A percentile compares a stretch with the other conserved stretches of the same genome.
Conservation (phyloP, 2,888 invertebrate species). For the Macrosiphum euphorbiae region DNA sequence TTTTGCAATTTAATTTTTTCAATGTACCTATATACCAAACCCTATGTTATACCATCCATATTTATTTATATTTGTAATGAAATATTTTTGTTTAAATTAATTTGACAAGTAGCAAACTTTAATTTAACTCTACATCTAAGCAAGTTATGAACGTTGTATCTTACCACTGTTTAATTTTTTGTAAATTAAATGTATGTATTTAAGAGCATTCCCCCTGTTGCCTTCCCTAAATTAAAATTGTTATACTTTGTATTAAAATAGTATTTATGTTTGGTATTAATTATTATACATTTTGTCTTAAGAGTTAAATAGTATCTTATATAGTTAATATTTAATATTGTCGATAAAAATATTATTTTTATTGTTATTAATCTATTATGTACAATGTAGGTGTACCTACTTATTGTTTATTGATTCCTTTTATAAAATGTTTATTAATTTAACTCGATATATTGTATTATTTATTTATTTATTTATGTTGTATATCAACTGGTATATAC, state of each 20-base stretch:
- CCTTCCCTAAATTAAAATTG: not conserved
- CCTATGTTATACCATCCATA: not conserved
- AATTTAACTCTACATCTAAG: not conserved
- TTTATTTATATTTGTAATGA: not conserved
- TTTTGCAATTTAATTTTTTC: not conserved
- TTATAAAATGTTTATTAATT: not conserved
- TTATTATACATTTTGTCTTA: not conserved
- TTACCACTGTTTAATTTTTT: not conserved
- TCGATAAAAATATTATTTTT: not conserved
- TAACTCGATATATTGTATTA: not conserved
- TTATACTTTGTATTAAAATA: not conserved
- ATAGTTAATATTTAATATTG: conserved; percentile 11
- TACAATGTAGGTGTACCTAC: not conserved
- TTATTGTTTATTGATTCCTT: not conserved
- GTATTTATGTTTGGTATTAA: conserved; percentile 10
- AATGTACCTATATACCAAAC: not conserved
- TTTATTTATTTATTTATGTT: too few relatives aligned
- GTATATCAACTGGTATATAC: too few relatives aligned
- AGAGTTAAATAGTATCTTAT: not conserved
- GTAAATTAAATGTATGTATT: not conserved
- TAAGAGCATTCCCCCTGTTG: not conserved
- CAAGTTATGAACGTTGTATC: not conserved
- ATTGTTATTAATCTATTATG: not conserved
- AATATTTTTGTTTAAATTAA: not conserved
- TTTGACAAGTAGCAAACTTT: not conserved